A percentile compares a stretch with the other conserved stretches of the same genome.
These are phyloP conservation scores for Chrysotoxum bicinctum DNA, from an alignment of 2,888 invertebrate species.

Conservation along the genomic window DNA sequence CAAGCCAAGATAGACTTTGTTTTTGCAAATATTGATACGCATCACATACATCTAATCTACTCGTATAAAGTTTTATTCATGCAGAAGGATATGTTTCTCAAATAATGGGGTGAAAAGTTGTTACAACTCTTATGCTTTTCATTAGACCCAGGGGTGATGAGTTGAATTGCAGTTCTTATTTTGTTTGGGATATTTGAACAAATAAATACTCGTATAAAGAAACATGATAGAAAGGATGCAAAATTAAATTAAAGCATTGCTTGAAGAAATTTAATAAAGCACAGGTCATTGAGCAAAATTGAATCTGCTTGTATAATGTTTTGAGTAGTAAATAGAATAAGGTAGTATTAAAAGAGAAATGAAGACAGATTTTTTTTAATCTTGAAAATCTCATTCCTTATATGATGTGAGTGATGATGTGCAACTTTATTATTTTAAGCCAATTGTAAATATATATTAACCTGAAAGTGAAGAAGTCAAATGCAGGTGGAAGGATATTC, in stretches of 20 bases:
- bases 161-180: neutral
- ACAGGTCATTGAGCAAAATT: conserved; percentile 14
- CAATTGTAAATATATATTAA: no score
- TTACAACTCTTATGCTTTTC: conserved; percentile 17
- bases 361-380: neutral
- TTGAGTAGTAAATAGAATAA: neutral
- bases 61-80: conserved; percentile 48
- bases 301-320: neutral
- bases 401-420: neutral
- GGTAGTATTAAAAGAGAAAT: neutral
- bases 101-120: neutral
- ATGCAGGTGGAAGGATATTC: no score
- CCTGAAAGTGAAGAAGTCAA: no score
- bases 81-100: neutral
- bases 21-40: conserved; percentile 19
- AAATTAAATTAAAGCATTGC: neutral
- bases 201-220: no score
- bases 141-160: neutral
- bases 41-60: neutral
- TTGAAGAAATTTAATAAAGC: neutral
- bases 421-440: no score
- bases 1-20: neutral
- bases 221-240: neutral
- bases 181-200: conserved; percentile 1
- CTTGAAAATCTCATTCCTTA: no score